A percentile compares a stretch with the other conserved stretches of the same genome.
phyloP scores from a whole-genome alignment of 2,113 vertebrate genomes.

The Atractosteus spatula region DNA sequence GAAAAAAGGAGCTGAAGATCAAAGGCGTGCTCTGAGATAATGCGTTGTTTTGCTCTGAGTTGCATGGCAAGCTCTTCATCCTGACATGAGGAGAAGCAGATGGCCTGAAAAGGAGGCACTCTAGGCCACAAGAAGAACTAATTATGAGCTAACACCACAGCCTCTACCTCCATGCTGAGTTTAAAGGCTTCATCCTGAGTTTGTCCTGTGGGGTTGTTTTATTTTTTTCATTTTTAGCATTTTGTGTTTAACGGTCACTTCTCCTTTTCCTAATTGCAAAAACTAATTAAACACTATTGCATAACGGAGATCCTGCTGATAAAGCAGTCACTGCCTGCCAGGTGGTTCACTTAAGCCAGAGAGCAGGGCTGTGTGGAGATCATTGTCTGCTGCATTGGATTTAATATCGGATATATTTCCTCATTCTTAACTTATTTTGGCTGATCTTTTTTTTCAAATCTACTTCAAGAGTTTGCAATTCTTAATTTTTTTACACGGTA shows the following conservation, averaged over 20 bases:
- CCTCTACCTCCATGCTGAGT: neutral
- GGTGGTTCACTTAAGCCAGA: no score
- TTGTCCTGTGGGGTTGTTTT: neutral
- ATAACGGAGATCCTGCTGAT: neutral
- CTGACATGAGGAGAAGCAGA: neutral
- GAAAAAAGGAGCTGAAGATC: no score
- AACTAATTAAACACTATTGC: neutral
- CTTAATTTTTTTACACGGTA: no score
- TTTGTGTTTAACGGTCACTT: neutral
- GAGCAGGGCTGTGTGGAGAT: no score
- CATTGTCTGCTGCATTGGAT: no score
- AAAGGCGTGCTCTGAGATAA: no score
- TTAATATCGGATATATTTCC: no score
- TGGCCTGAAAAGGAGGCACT: neutral
- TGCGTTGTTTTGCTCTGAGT: no score
- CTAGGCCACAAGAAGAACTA: neutral
- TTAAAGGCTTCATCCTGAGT: neutral
- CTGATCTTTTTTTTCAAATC: no score
- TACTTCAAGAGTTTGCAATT: no score
- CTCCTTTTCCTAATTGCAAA: neutral
- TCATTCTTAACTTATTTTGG: no score
- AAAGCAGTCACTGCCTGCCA: neutral
- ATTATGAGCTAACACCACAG: neutral
- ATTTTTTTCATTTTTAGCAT: neutral
- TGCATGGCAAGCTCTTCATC: neutral